Base-by-base conservation (phyloP, 2,797 vertebrate species). In the Sebastes variabilis region DNA sequence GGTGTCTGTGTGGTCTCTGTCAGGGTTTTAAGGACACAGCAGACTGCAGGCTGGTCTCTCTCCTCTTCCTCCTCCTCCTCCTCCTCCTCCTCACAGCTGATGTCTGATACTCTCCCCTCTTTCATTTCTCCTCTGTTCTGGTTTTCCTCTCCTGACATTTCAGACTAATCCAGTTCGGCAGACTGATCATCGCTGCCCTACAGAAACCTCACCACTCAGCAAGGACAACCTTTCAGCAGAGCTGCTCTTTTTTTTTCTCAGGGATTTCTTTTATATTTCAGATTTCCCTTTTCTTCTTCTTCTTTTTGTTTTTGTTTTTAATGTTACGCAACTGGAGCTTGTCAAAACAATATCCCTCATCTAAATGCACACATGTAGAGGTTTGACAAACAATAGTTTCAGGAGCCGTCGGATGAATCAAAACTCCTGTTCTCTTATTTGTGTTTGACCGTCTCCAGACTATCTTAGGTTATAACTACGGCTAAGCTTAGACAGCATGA, bases 131-230 rank as follows among this genome's bases (percentile, higher is more conserved):
- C 77, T 91, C 83, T 80, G 75, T 80, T 86, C 42, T 75, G 75
- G 59, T 81, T 82, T 86, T 81, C 69, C 80, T 83, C 82, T 80
- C 70, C 68, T 93, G 91, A 91, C 89, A 93, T 93, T 90, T 93
- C 87, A 73, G 54, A 77, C 84, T 88, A 84, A 90, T 93, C 79
- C 75, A 77, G 69, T 90, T 89, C 46, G 71, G 81, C 83, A 87
- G 87, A 79, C 77, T 87, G 82, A 91, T 90, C 90, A 87, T 90
- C 78, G 8, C 69, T 81, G 85, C 86, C 91, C 88, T 76, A 75
- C 75, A 88, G 89, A 85, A 80, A 82, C 64, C 29, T 77, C 74
- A 10, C 66, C 56, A 58, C 75, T 86, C 78, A 67, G 71, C 69
- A 68, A 83, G 72, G 79, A 75, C 78, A 72, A 49, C 81, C 59